Base-by-base conservation (phyloP, 1,140 invertebrate species). In the Drosophila yakuba region DNA sequence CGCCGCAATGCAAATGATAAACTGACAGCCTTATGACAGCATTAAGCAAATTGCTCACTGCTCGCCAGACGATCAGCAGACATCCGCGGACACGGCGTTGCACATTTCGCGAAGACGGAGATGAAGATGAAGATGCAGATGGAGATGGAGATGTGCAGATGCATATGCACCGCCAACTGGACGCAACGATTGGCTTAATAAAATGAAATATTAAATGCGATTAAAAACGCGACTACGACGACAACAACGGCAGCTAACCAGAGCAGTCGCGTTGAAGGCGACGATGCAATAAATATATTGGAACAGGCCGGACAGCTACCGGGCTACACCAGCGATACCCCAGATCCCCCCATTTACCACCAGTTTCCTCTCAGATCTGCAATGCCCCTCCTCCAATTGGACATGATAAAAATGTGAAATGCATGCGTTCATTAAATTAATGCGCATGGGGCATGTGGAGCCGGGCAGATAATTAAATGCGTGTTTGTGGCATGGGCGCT, bases 151-250 rank as follows among this genome's bases (percentile, higher is more conserved):
- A n/a, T n/a, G n/a, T n/a, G n/a, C n/a, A 57, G 43, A 74, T 51
- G 51, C 60, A 66, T 52, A 74, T 59, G 32, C 61, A 48, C 38
- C 43, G 15, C 17, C 38, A 39, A 63, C 41, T 66, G 43, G 68
- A 66, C 74, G 58, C 63, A 63, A 64, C 68, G 82, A 86, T 86
- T 86, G 84, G 84, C 84, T 89, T 89, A 90, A 89, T 89, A 89
- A 89, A 89, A 89, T 90, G 84, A 89, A 90, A 89, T 89, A 89
- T 89, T 89, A 89, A 89, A 89, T 89, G 84, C 84, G 84, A 90
- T 89, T 89, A 89, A 86, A 85, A 77, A 72, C 62, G 68, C 83
- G 58, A 62, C 77, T 64, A 64, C 74, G 78, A 80, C 68, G 63
- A 54, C 61, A 48, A 41, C 44, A 11, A 17, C 41, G 38, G 20